phyloP scores from a whole-genome alignment of 2,113 vertebrate species.

The Tiliqua scincoides region DNA sequence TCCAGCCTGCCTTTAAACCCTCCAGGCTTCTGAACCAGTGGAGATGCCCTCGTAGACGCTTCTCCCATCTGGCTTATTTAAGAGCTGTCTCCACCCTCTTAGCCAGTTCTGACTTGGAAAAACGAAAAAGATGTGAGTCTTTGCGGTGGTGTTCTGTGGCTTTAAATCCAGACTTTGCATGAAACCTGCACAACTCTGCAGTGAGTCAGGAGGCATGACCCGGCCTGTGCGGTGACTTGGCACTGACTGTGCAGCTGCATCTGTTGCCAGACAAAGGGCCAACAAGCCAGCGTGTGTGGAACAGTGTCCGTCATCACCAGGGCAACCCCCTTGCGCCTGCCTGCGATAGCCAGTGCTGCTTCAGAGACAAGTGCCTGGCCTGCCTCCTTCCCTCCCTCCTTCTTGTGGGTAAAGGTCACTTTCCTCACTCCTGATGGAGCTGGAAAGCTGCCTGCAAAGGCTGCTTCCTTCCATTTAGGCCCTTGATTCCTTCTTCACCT shows the following conservation, averaged over 20 bases:
- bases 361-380: conserved; percentile 4
- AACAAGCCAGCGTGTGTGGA: background rate
- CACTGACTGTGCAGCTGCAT: background rate
- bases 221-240: no score
- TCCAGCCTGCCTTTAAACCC: background rate
- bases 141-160: background rate
- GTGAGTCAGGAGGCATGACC: no score
- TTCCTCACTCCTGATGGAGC: conserved; percentile 51
- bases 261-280: conserved; percentile 11
- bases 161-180: background rate
- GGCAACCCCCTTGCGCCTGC: conserved; percentile 26
- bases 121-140: no score
- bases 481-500: conserved; percentile 15
- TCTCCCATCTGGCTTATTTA: background rate
- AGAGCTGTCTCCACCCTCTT: no score
- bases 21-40: background rate
- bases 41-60: background rate
- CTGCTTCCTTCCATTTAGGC: background rate
- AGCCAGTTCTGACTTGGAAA: background rate
- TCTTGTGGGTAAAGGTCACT: conserved; percentile 45
- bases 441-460: background rate
- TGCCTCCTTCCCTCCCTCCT: background rate
- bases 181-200: no score
- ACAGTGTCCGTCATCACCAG: background rate
- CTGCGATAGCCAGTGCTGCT: conserved; percentile 22